Base-by-base conservation (phyloP, 35 echinoderm and acorn worm species). In the Apostichopus californicus region DNA sequence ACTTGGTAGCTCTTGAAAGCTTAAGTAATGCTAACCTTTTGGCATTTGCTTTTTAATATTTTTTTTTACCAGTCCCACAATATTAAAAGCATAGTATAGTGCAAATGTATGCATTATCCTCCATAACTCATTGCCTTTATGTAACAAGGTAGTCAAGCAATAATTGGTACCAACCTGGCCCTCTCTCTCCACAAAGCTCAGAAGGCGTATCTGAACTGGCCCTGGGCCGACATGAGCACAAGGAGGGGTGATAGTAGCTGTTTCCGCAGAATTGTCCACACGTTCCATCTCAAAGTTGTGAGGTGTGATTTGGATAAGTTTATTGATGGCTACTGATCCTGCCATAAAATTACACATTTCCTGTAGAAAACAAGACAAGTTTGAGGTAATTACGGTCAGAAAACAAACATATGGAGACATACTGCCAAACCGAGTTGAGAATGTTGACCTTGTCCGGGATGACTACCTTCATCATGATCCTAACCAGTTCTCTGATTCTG, bases 271-370 rank as follows among this genome's bases (percentile, higher is more conserved):
- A 5, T 90, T 86, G 23, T 95, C 95, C 8, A 90, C 92, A 1
- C 90, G 18, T 8, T 93, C 89, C 88, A 98, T 91, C 87, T 98
- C 97, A 94, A 98, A 98, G 72, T 94, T 96, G 79, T 98, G 97
- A 26, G 97, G 97, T 34, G 94, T 93, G 77, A 98, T 96, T 86
- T 98, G 97, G 84, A 98, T 98, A 22, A 98, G 87, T 82, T 94
- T 98, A 83, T 98, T 98, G 78, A 98, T 92, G 56, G 95, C 94
- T 55, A 98, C 94, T 7, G 93, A 88, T 3, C 94, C 94, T 68
- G 94, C 95, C 97, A 98, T 98, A 28, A 96, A 86, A 77, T 96
- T 96, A 64, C 95, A 96, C 93, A 98, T 98, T 73, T 96, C 97
- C 97, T 98, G 78, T 13, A 58, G 75, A 54, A 15, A 92, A 81